Base-by-base conservation (phyloP, 2,888 invertebrate genomes). In the Pammene fasciana region DNA sequence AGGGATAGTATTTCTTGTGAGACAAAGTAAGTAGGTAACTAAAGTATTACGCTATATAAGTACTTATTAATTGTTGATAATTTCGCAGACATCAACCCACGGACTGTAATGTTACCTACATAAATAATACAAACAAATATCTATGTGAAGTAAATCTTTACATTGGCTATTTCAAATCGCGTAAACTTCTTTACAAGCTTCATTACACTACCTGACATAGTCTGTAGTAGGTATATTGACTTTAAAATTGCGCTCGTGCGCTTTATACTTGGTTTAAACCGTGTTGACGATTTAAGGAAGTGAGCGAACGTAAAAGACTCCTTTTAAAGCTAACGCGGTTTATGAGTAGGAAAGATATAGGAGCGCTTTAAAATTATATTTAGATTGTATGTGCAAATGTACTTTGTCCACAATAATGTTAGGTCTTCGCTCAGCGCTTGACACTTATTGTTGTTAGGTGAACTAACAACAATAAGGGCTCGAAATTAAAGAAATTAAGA, bases 221-320 rank as follows among this genome's bases (percentile, higher is more conserved):
- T 13, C n/a, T 5, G 6, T 11, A 36, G 10, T 3, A 36, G 14
- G 57, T 43, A 59, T 85, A 85, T 84, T 85, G 84, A 85, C 83
- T 84, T 81, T 79, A 79, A 82, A 82, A 83, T 80, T 78, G 79
- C 79, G 73, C 82, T 77, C 85, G 85, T 84, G 70, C 70, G 60
- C 65, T 70, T 68, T 60, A 65, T 70, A n/a, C 46, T 43, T 16
- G 26, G 59, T 70, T 84, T 82, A 78, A 73, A 76, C 78, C 73
- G 70, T 71, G 74, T 73, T 77, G 76, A 77, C 77, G 80, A 79
- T 81, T 81, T 82, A 80, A 77, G 82, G 81, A 84, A 86, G 79
- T 81, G 76, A 78, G 78, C 76, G 77, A 75, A 81, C 78, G 77
- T 81, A 79, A 83, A 82, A 76, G 78, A 81, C 83, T 83, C 83